Base-by-base conservation (phyloP, 1,140 invertebrate genomes). In the Lasaia peninsularis region DNA sequence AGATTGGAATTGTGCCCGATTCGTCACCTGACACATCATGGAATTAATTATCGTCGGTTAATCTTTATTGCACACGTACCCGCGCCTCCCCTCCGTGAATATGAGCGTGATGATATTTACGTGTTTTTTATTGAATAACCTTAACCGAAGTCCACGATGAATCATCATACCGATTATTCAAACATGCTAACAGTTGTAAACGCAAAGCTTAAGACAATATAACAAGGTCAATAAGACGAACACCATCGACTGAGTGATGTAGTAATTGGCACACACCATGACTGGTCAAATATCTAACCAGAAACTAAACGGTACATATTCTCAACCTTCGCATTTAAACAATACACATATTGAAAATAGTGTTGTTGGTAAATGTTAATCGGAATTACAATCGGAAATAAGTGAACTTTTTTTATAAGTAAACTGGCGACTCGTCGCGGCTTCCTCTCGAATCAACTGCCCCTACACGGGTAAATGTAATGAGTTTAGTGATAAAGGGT, bases 181-280 rank as follows among this genome's bases (percentile, higher is more conserved):
- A 48, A 11, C 20, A 48, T 4, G 44, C 44, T n/a, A 48, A 48
- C 44, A 48, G 16, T 21, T 48, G 44, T 48, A 24, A 48, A 18
- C 20, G 9, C 18, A 16, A 21, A 48, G 6, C 20, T 48, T 48
- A 48, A 48, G 21, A 48, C 44, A 48, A 48, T 48, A 48, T 11
- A 48, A 48, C 11, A 48, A 48, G 44, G 18, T 48, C 44, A 48
- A 48, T 48, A 48, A 20, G 20, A 48, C 44, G 20, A 20, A 48
- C 44, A 48, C 44, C 44, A 48, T 48, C 44, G 10, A 48, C 16
- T 48, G 44, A 48, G 20, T 20, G 44, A 48, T 28, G 24, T 28
- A 21, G 8, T 48, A 48, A 48, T 48, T 48, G 44, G 44, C 44
- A 48, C 44, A 21, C 10, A 21, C 44, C 44, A 21, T 48, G 44